Evolutionary conservation across 2,113 vertebrate genomes (phyloP).

Genomic region (Leucopsar rothschildi): DNA sequence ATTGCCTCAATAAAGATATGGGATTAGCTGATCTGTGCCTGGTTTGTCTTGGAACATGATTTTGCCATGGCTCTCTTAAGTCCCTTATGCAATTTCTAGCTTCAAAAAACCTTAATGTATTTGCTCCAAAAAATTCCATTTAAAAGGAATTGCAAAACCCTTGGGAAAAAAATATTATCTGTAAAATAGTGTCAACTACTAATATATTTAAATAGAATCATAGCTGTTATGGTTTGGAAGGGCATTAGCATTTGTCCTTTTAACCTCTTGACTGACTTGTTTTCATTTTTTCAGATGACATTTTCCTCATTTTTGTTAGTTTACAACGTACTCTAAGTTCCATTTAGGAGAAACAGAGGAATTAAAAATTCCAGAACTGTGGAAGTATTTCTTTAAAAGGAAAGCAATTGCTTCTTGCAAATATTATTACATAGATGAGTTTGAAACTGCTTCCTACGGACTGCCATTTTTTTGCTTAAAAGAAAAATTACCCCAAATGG

Average conservation of each 20-base stretch:
- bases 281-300: neutral
- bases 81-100: neutral
- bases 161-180: neutral
- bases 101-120: neutral
- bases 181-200: neutral
- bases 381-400: neutral
- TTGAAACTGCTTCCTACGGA: neutral
- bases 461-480: neutral
- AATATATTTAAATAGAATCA: neutral
- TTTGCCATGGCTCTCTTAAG: neutral
- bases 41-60: neutral
- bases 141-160: neutral
- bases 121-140: neutral
- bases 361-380: neutral
- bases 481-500: neutral
- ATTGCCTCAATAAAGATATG: neutral
- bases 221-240: neutral
- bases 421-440: neutral
- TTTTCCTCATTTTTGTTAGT: neutral
- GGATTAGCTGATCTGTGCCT: neutral
- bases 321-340: neutral
- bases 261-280: neutral
- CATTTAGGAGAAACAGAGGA: neutral
- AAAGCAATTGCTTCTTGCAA: neutral
- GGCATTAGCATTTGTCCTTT: neutral